Evolutionary conservation across 2,113 vertebrate species (phyloP).

Genomic region (Podocnemis expansa): DNA sequence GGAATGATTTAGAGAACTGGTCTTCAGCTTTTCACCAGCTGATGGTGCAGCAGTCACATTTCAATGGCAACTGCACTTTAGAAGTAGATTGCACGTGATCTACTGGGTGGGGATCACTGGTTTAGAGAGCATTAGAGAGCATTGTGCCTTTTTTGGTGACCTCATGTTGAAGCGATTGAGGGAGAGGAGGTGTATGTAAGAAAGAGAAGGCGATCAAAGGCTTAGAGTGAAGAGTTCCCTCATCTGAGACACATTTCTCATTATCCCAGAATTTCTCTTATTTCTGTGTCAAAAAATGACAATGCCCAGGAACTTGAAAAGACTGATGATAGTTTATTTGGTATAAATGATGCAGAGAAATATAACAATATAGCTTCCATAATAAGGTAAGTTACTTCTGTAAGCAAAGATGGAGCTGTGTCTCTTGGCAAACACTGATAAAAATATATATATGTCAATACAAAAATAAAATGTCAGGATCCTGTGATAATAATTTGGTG

Average conservation of each 20-base stretch:
- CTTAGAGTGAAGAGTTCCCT: neutral
- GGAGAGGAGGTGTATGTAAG: neutral
- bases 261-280: fast-evolving
- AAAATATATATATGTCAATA: neutral
- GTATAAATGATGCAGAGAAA: neutral
- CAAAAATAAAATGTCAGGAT: neutral
- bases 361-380: neutral
- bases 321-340: neutral
- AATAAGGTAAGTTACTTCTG: neutral
- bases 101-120: too few species aligned
- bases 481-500: neutral
- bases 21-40: too few species aligned
- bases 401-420: neutral
- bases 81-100: too few species aligned
- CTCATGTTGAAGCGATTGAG: neutral
- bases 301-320: neutral
- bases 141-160: neutral
- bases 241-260: neutral
- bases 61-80: too few species aligned
- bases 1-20: too few species aligned
- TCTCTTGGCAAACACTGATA: neutral
- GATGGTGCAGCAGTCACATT: too few species aligned
- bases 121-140: too few species aligned
- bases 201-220: neutral
- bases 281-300: neutral